Conservation (phyloP, 2,888 invertebrate species). For the Melanostoma mellinum region DNA sequence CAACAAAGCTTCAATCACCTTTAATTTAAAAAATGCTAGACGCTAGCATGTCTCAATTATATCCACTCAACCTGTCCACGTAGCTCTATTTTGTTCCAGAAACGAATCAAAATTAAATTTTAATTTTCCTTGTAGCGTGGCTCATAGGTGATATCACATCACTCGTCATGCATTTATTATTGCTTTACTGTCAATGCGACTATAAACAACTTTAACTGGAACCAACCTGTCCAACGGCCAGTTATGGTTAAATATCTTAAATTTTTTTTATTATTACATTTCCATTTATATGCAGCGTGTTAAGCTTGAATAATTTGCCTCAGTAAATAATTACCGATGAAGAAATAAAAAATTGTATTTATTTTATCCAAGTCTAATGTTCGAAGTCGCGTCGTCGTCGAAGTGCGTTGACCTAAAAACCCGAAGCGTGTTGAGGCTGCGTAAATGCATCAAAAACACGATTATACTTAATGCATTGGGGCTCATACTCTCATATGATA, state of each 20-base stretch:
- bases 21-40: no score
- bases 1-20: no score
- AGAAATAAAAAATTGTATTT: constrained; percentile 2
- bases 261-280: constrained; percentile 35
- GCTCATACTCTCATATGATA: not conserved
- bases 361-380: constrained; percentile 25
- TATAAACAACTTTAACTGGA: constrained; percentile 43
- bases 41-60: no score
- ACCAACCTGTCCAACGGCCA: constrained; percentile 26
- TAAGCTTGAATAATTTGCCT: constrained; percentile 48
- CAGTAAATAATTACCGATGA: constrained; percentile 16
- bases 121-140: constrained; percentile 9
- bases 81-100: not conserved
- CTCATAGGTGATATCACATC: constrained; percentile 44
- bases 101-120: constrained; percentile 28
- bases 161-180: constrained; percentile 63
- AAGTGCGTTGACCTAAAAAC: constrained; percentile 66
- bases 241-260: constrained; percentile 29
- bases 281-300: constrained; percentile 37
- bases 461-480: constrained; percentile 21
- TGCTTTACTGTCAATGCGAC: constrained; percentile 22
- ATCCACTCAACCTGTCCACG: no score
- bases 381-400: constrained; percentile 17
- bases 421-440: constrained; percentile 19
- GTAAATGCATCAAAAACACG: constrained; percentile 36